Evolutionary conservation across 1,140 invertebrate genomes (phyloP).

Genomic region (Papilio glaucus): DNA sequence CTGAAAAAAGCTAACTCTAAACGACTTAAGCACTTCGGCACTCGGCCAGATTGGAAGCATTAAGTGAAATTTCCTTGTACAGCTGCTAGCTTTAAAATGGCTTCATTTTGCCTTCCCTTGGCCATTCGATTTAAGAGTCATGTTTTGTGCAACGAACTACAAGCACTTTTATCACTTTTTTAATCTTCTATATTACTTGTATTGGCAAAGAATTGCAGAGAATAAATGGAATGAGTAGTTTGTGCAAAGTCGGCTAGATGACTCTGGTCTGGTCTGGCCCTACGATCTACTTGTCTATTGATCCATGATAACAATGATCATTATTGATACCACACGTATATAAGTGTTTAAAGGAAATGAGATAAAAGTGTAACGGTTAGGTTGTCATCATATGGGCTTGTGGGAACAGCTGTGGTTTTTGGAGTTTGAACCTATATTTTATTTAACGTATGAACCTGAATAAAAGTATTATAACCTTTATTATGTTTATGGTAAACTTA

Average conservation of each 20-base stretch:
- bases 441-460: too few relatives aligned
- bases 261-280: too few relatives aligned
- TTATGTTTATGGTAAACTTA: background rate
- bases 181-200: background rate
- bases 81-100: constrained; percentile 25
- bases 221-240: background rate
- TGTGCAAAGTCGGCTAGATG: too few relatives aligned
- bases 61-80: constrained; percentile 27
- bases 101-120: constrained; percentile 20
- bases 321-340: too few relatives aligned
- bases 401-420: too few relatives aligned
- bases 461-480: too few relatives aligned
- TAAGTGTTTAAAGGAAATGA: too few relatives aligned
- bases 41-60: constrained; percentile 25
- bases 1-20: constrained; percentile 11
- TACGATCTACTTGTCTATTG: too few relatives aligned
- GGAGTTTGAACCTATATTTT: too few relatives aligned
- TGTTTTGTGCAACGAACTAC: constrained; percentile 7
- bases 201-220: background rate
- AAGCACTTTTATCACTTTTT: background rate
- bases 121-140: constrained; percentile 9
- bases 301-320: too few relatives aligned
- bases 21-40: constrained; percentile 23
- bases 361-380: too few relatives aligned
- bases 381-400: too few relatives aligned